phyloP scores from a whole-genome alignment of 2,888 invertebrate species.

The Pseudococcus viburni region DNA sequence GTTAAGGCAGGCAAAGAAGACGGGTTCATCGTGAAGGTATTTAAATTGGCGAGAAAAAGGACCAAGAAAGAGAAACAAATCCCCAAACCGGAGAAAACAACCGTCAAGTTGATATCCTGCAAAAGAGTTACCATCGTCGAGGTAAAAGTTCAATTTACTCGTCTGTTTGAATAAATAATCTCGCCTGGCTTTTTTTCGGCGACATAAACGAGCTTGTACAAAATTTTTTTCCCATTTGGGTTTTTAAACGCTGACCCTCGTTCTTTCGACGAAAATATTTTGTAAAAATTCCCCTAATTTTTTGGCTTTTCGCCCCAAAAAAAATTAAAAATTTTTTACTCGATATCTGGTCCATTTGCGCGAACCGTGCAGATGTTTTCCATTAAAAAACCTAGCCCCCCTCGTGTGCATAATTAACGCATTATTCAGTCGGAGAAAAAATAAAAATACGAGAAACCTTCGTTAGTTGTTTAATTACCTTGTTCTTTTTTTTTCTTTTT shows the following conservation, averaged over 20 bases:
- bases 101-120: background rate
- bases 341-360: conserved; percentile 3
- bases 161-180: conserved; percentile 15
- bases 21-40: background rate
- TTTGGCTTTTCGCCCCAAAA: background rate
- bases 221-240: background rate
- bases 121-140: background rate
- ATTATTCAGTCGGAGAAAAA: background rate
- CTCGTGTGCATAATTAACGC: background rate
- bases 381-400: background rate
- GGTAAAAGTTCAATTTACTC: background rate
- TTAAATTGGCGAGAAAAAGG: background rate
- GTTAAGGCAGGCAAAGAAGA: conserved; percentile 26
- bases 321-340: conserved; percentile 6
- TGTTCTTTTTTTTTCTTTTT: background rate
- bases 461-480: conserved; percentile 36
- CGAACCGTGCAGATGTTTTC: conserved; percentile 23
- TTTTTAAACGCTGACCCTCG: background rate
- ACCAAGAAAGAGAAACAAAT: background rate
- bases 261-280: background rate
- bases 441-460: background rate
- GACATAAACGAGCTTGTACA: background rate
- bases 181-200: background rate
- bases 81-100: background rate
- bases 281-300: background rate